A percentile compares a stretch with the other conserved stretches of the same genome.
These are phyloP conservation scores for Macrotrachela quadricornifera DNA, from an alignment of 1,140 invertebrate species.

Conservation along the genomic window DNA sequence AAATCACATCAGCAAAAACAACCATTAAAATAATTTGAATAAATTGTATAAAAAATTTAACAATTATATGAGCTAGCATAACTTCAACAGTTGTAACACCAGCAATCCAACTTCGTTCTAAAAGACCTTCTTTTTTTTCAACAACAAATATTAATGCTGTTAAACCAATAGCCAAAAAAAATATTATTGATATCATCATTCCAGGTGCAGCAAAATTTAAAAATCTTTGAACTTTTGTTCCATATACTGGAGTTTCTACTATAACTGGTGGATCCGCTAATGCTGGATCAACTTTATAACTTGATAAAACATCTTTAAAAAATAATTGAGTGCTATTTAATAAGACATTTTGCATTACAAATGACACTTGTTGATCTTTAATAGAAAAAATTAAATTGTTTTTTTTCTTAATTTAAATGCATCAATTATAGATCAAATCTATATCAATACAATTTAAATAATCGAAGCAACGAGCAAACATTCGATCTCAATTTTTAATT, in stretches of 20 bases:
- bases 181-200: constrained; percentile 78
- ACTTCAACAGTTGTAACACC: constrained; percentile 70
- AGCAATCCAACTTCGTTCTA: constrained; percentile 19
- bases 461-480: too few species aligned
- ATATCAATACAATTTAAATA: too few species aligned
- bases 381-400: constrained; percentile 9
- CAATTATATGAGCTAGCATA: constrained; percentile 67
- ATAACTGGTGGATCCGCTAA: constrained; percentile 13
- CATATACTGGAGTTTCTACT: constrained; percentile 55
- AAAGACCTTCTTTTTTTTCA: constrained; percentile 40
- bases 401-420: too few species aligned
- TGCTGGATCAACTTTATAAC: constrained; percentile 10
- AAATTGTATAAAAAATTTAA: constrained; percentile 75
- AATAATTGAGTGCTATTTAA: constrained; percentile 49
- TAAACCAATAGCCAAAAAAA: constrained; percentile 78
- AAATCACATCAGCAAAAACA: constrained; percentile 53
- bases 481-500: too few species aligned
- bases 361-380: constrained; percentile 67
- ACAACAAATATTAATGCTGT: constrained; percentile 73
- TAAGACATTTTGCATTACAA: constrained; percentile 54
- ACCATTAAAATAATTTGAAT: constrained; percentile 66
- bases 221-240: constrained; percentile 59
- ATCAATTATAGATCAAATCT: too few species aligned
- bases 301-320: constrained; percentile 10
- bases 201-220: constrained; percentile 85